These are phyloP conservation scores for Tetraodon nigroviridis DNA, from an alignment of 2,113 vertebrate genomes.

Conservation along the genomic window DNA sequence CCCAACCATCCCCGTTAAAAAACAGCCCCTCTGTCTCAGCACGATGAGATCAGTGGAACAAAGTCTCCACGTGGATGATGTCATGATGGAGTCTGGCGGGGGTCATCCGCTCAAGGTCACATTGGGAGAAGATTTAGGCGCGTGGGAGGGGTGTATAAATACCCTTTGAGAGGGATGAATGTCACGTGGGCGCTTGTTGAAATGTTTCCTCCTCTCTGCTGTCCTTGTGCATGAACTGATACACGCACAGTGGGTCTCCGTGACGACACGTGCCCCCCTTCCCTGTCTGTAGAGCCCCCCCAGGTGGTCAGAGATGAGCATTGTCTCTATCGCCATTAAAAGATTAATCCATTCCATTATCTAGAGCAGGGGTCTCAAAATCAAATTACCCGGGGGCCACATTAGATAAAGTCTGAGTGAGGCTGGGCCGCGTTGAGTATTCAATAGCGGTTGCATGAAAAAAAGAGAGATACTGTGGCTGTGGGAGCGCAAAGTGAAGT, in stretches of 20 bases:
- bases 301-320: constrained; percentile 5
- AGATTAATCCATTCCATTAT: constrained; percentile 18
- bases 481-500: too few relatives aligned
- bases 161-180: constrained; percentile 10
- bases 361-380: too few relatives aligned
- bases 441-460: too few relatives aligned
- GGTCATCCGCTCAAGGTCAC: constrained; percentile 50
- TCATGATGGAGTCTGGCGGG: constrained; percentile 35
- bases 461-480: too few relatives aligned
- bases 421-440: too few relatives aligned
- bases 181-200: neutral
- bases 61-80: constrained; percentile 46
- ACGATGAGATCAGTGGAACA: constrained; percentile 61
- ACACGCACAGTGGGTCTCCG: neutral
- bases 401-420: too few relatives aligned
- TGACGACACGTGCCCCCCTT: neutral
- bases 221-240: neutral
- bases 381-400: too few relatives aligned
- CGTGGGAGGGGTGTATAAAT: constrained; percentile 8
- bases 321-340: neutral
- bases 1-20: constrained; percentile 9
- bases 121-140: constrained; percentile 1
- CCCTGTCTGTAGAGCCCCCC: neutral
- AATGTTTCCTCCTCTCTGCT: neutral
- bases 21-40: constrained; percentile 28